A percentile compares a stretch with the other conserved stretches of the same genome.
Evolutionary conservation across 2,113 vertebrate species (phyloP).

Genomic region (Leuciscus idus): DNA sequence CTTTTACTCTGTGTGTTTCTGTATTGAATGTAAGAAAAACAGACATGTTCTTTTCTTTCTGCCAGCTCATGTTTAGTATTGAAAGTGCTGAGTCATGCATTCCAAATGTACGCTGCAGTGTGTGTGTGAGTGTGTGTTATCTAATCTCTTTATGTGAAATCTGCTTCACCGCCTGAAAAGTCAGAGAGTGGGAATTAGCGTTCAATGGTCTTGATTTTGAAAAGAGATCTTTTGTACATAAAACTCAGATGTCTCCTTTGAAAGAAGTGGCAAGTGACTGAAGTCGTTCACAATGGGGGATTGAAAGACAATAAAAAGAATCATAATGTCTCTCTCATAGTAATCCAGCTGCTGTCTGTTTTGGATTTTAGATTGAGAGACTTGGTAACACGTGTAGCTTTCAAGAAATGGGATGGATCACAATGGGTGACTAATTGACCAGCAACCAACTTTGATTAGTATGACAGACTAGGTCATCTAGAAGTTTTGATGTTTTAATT

Average conservation of each 20-base stretch:
- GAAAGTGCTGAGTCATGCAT: conserved; percentile 35
- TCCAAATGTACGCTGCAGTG: not conserved
- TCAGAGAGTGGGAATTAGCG: not conserved
- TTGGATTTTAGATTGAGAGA: not conserved
- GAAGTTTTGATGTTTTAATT: not conserved
- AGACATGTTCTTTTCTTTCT: conserved; percentile 12
- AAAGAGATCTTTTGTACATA: not conserved
- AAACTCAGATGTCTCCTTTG: not conserved
- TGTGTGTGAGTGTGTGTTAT: conserved; percentile 22
- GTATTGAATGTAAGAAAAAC: not conserved
- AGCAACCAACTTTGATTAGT: not conserved
- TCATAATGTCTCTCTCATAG: not conserved
- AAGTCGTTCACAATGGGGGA: not conserved
- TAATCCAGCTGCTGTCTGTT: not conserved
- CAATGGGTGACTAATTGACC: not conserved
- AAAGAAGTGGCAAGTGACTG: conserved; percentile 2
- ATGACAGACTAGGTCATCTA: not conserved
- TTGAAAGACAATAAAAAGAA: not conserved
- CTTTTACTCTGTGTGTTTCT: not conserved
- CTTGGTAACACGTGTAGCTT: not conserved
- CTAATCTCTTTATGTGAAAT: conserved; percentile 28
- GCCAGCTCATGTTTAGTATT: not conserved
- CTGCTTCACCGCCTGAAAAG: not conserved
- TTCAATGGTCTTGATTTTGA: conserved; percentile 14
- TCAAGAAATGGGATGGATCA: not conserved